Evolutionary conservation across 2,797 vertebrate species (phyloP).

Genomic region (Mormyrops attenuatus): DNA sequence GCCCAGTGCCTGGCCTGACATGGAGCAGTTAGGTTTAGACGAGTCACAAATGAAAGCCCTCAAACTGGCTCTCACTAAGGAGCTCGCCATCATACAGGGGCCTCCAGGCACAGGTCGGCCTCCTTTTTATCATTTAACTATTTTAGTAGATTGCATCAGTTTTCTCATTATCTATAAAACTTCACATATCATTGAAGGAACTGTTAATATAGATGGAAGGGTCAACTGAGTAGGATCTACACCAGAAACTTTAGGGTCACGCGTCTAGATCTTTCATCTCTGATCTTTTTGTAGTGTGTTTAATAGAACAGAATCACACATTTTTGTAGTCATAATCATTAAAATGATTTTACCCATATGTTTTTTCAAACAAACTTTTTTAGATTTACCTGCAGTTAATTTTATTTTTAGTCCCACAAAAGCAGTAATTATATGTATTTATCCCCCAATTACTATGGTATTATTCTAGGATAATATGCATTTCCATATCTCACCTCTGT

Average conservation of each 20-base stretch:
- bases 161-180: neutral
- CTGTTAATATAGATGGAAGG: neutral
- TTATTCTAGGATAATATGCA: neutral
- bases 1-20: slow-evolving; percentile 66
- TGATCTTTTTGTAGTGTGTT: neutral
- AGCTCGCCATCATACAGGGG: slow-evolving; percentile 88
- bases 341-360: neutral
- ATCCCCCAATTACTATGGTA: neutral
- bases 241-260: neutral
- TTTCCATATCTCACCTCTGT: neutral
- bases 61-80: slow-evolving; percentile 81
- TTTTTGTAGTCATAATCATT: neutral
- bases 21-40: slow-evolving; percentile 74
- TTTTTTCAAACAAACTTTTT: neutral
- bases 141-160: neutral
- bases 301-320: neutral
- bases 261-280: neutral
- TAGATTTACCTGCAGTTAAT: neutral
- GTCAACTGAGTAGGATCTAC: neutral
- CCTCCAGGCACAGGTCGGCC: slow-evolving; percentile 82
- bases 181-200: neutral
- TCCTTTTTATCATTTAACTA: neutral
- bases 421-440: neutral
- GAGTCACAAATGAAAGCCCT: slow-evolving; percentile 82
- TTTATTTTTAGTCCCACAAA: neutral